A percentile compares a stretch with the other conserved stretches of the same genome.
Conservation (phyloP, 1,140 invertebrate species). For the Tenebrio molitor region DNA sequence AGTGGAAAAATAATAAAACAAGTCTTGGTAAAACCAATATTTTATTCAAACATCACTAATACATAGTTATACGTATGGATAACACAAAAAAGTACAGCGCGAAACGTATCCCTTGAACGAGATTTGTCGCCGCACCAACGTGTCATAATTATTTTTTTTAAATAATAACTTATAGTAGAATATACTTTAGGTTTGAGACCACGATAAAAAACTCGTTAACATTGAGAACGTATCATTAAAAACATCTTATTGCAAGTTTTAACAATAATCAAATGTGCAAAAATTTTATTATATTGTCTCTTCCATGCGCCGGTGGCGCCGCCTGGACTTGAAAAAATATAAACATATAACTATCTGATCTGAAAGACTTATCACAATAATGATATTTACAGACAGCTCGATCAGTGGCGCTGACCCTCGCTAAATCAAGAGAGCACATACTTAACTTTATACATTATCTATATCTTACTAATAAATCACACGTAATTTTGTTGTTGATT, state of each 20-base stretch:
- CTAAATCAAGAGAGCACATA: constrained; percentile 49
- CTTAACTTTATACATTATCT: constrained; percentile 55
- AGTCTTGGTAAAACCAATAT: constrained; percentile 44
- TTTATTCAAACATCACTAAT: constrained; percentile 59
- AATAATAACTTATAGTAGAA: constrained; percentile 56
- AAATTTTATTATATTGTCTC: constrained; percentile 37
- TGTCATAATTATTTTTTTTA: constrained; percentile 48
- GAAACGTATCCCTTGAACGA: constrained; percentile 57
- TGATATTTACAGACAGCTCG: constrained; percentile 57
- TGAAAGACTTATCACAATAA: constrained; percentile 61
- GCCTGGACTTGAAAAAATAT: constrained; percentile 31
- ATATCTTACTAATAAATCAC: constrained; percentile 36
- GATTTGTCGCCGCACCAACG: constrained; percentile 52
- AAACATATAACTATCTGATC: constrained; percentile 33
- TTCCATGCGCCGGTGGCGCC: neutral
- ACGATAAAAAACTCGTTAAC: constrained; percentile 55
- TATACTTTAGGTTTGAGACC: constrained; percentile 56
- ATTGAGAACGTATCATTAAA: constrained; percentile 48
- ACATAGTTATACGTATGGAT: constrained; percentile 60
- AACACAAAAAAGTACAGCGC: constrained; percentile 61
- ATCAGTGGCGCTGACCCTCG: constrained; percentile 41
- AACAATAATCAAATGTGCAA: constrained; percentile 45
- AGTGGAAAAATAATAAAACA: no score
- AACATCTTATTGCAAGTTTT: constrained; percentile 48
- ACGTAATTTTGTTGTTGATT: constrained; percentile 38